Percentiles rank a stretch among this genome's conserved stretches.
Conservation (phyloP, 2,113 vertebrate species). For the Enhydra lutris region DNA sequence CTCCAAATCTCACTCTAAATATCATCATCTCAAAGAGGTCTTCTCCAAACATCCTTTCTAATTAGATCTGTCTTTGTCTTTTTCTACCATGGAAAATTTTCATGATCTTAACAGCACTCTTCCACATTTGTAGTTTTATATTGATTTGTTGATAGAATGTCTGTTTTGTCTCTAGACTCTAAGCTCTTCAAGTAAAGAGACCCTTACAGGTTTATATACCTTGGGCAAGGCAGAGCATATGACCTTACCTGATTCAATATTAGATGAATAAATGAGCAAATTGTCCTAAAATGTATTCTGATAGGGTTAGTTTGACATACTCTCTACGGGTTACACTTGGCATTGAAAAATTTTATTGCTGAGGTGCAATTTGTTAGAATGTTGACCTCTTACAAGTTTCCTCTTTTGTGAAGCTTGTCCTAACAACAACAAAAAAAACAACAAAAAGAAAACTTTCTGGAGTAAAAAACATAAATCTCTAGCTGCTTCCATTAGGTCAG, state of each 20-base stretch:
- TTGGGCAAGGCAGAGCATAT: background rate
- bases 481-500: background rate
- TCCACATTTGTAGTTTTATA: background rate
- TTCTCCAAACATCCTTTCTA: conserved; percentile 33
- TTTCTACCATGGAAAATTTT: background rate
- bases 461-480: background rate
- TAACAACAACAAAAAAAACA: background rate
- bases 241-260: background rate
- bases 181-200: background rate
- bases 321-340: background rate
- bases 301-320: background rate
- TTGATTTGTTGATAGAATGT: background rate
- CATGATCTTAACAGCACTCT: background rate
- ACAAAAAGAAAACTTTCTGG: background rate
- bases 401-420: background rate
- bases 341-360: background rate
- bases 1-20: conserved; percentile 52
- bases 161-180: background rate
- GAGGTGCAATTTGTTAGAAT: background rate
- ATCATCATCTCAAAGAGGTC: conserved; percentile 12
- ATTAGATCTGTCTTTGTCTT: background rate
- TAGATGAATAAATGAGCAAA: background rate
- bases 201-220: background rate
- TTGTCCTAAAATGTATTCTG: background rate
- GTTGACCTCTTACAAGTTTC: background rate